Percentiles rank a stretch among this genome's conserved stretches.
Evolutionary conservation across 2,113 vertebrate species (phyloP).

Genomic region (Diglossa brunneiventris): DNA sequence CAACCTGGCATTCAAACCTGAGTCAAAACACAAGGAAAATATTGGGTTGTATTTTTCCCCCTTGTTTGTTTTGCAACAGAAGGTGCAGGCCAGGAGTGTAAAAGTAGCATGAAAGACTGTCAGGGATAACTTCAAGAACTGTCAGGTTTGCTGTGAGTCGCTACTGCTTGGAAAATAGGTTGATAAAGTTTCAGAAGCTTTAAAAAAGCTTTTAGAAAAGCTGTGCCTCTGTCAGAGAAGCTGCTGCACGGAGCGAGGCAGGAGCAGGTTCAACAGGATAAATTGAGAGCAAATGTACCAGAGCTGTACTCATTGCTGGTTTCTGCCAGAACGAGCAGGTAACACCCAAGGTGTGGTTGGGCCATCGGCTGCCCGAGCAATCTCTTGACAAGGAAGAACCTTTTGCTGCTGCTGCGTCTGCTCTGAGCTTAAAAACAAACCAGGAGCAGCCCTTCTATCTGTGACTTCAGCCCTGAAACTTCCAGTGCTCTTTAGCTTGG

Average conservation of each 20-base stretch:
- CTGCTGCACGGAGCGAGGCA: neutral
- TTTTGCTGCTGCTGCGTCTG: rapidly evolving
- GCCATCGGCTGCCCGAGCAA: neutral
- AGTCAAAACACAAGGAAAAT: neutral
- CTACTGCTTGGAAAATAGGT: neutral
- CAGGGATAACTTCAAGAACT: neutral
- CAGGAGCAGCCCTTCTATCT: neutral
- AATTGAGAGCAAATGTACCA: neutral
- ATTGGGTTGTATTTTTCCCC: rapidly evolving
- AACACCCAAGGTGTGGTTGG: slow-evolving; percentile 23
- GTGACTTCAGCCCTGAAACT: neutral
- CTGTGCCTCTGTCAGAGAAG: neutral
- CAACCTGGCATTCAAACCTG: neutral
- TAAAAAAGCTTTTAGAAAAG: neutral
- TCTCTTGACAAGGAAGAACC: neutral
- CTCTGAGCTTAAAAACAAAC: neutral
- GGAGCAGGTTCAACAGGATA: slow-evolving; percentile 35
- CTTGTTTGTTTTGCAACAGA: neutral
- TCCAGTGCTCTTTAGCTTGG: neutral
- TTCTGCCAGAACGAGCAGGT: neutral
- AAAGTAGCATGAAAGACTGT: neutral
- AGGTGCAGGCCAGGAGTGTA: neutral
- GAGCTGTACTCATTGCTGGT: neutral
- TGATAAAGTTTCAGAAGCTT: neutral
- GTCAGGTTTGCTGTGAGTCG: neutral